Conservation (phyloP, 1,140 invertebrate species). For the Oedothorax gibbosus region DNA sequence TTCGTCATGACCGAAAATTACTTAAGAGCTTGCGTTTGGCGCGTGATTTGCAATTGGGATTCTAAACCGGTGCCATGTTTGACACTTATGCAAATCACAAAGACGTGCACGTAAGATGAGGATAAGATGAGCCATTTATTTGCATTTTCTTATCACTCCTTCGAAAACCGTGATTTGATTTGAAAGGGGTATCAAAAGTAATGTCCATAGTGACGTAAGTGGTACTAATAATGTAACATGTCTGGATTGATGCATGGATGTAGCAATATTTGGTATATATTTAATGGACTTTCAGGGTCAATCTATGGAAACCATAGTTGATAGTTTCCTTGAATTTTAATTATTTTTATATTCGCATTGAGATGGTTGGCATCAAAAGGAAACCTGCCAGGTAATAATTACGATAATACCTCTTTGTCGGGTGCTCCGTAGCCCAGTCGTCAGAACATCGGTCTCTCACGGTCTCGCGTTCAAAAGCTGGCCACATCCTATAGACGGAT, state of each 20-base stretch:
- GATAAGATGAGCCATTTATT: conserved; percentile 36
- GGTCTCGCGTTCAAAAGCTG: too few species aligned
- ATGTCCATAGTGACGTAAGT: background rate
- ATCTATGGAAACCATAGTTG: background rate
- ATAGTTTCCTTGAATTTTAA: background rate
- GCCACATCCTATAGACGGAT: too few species aligned
- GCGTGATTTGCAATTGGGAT: conserved; percentile 13
- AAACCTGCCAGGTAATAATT: too few species aligned
- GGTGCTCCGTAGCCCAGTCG: too few species aligned
- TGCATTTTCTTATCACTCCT: conserved; percentile 14
- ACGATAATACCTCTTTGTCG: too few species aligned
- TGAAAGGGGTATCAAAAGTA: background rate
- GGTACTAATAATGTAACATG: conserved; percentile 8
- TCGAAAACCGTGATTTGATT: conserved; percentile 36
- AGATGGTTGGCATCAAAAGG: background rate
- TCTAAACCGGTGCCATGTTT: background rate
- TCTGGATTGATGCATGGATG: too few species aligned
- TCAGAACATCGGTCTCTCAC: too few species aligned
- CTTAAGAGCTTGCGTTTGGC: conserved; percentile 6
- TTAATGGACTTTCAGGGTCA: too few species aligned
- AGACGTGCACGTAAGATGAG: background rate
- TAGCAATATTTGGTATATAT: too few species aligned
- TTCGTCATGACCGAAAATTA: conserved; percentile 12
- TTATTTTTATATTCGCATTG: background rate
- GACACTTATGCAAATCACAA: conserved; percentile 12